Conservation (phyloP, 1,140 invertebrate species). For the Acromyrmex echinatior region DNA sequence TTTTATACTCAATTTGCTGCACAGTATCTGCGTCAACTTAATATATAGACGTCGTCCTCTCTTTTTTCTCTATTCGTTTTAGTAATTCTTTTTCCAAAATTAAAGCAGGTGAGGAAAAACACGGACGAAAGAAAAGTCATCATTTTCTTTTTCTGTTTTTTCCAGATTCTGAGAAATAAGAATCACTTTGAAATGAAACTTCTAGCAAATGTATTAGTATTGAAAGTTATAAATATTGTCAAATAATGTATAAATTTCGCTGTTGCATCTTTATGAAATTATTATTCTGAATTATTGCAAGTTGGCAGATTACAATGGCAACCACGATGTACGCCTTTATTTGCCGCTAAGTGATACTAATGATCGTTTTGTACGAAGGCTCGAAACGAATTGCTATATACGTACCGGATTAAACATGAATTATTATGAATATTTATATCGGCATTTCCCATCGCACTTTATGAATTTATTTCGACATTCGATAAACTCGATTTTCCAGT, state of each 20-base stretch:
- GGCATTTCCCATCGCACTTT: constrained; percentile 12
- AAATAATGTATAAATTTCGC: neutral
- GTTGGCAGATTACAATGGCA: neutral
- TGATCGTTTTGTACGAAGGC: constrained; percentile 23
- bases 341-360: constrained; percentile 45
- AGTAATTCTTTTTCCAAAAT: constrained; percentile 69
- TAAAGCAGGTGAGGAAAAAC: constrained; percentile 70
- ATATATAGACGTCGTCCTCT: neutral
- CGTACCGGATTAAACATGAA: constrained; percentile 36
- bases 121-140: constrained; percentile 64
- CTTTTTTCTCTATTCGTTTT: constrained; percentile 19
- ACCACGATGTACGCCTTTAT: constrained; percentile 27
- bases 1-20: too few relatives aligned
- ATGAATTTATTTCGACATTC: constrained; percentile 56
- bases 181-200: constrained; percentile 36
- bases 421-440: constrained; percentile 65
- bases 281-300: constrained; percentile 8
- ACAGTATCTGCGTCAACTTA: too few relatives aligned
- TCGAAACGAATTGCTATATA: constrained; percentile 21
- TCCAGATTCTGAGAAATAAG: neutral
- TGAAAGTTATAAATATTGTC: neutral
- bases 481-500: constrained; percentile 59
- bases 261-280: constrained; percentile 19
- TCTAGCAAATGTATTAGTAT: neutral
- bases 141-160: neutral